phyloP scores from a whole-genome alignment of 2,888 invertebrate genomes.

The Alcis repandata region DNA sequence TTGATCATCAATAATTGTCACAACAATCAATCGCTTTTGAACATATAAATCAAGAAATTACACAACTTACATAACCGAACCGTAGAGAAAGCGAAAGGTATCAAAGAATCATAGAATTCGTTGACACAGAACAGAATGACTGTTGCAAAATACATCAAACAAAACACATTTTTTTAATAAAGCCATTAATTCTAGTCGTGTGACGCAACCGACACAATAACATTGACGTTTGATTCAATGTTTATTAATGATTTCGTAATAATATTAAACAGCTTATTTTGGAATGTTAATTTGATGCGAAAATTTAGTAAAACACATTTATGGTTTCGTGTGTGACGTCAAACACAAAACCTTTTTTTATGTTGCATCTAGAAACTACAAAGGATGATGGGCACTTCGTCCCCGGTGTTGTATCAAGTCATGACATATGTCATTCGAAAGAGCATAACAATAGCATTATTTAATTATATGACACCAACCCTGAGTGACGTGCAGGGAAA shows the following conservation, averaged over 20 bases:
- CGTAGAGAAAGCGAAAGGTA: slow-evolving; percentile 35
- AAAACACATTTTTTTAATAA: slow-evolving; percentile 15
- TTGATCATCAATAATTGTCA: slow-evolving; percentile 18
- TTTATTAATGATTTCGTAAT: slow-evolving; percentile 32
- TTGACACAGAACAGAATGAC: slow-evolving; percentile 33
- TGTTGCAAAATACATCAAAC: slow-evolving; percentile 39
- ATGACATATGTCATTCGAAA: too few species aligned
- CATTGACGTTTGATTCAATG: slow-evolving; percentile 35
- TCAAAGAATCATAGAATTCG: slow-evolving; percentile 28
- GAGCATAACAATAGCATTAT: too few species aligned
- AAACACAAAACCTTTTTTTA: too few species aligned
- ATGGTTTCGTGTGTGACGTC: background rate
- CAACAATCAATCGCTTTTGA: slow-evolving; percentile 12
- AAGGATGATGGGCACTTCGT: too few species aligned
- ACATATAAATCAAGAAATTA: slow-evolving; percentile 32
- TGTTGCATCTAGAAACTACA: too few species aligned
- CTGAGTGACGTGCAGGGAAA: too few species aligned
- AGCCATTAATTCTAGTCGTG: slow-evolving; percentile 24
- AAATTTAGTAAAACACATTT: background rate
- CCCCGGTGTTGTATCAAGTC: too few species aligned
- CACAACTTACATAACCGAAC: slow-evolving; percentile 29
- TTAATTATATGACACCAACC: too few species aligned
- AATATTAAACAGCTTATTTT: slow-evolving; percentile 5
- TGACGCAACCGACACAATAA: slow-evolving; percentile 34
- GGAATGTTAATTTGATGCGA: background rate